A percentile compares a stretch with the other conserved stretches of the same genome.
phyloP scores from a whole-genome alignment of 2,113 vertebrate genomes.

The Prunella fulvescens region DNA sequence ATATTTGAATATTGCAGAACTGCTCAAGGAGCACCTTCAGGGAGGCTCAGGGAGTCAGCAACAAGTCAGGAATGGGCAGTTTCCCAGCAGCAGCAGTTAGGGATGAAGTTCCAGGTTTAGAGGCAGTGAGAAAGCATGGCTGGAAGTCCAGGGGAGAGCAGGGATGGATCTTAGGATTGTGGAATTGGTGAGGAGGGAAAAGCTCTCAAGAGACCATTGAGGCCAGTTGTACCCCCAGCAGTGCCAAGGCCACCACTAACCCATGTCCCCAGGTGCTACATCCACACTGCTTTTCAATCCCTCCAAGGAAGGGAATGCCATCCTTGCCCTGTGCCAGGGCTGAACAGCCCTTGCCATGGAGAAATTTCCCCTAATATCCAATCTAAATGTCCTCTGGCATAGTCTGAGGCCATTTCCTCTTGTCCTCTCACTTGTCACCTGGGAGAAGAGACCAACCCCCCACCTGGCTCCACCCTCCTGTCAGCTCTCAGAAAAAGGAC shows the following conservation, averaged over 20 bases:
- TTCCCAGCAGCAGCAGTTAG: background rate
- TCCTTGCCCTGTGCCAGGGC: background rate
- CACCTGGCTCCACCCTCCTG: background rate
- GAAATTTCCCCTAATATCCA: background rate
- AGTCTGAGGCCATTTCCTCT: background rate
- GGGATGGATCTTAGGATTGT: background rate
- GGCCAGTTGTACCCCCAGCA: background rate
- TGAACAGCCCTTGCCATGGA: background rate
- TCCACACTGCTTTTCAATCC: background rate
- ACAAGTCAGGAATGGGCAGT: background rate
- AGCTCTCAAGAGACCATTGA: background rate
- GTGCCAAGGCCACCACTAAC: background rate
- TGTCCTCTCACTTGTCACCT: background rate
- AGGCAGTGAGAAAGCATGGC: background rate
- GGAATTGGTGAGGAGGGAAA: background rate
- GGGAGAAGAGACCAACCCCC: background rate
- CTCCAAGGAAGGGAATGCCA: background rate
- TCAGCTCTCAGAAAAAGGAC: background rate
- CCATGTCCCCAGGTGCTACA: background rate
- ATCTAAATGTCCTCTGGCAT: background rate
- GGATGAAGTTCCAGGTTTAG: background rate
- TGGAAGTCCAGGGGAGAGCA: background rate
- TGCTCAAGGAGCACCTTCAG: background rate
- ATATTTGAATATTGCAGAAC: background rate
- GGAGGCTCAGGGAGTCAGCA: background rate